Evolutionary conservation across 2,888 invertebrate species (phyloP).

Genomic region (Dione juno): DNA sequence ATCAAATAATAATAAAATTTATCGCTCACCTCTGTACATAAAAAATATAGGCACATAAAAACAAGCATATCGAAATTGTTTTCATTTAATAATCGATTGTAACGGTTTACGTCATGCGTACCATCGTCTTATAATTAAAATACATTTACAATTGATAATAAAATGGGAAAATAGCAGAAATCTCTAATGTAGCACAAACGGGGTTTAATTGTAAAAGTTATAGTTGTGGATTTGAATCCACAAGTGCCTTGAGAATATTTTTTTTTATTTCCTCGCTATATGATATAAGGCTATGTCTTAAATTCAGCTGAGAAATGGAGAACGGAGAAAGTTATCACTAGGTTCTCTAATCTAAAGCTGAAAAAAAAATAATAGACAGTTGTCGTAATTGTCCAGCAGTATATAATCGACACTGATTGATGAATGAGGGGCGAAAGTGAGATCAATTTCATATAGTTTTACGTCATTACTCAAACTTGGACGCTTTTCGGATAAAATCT

Average conservation of each 20-base stretch:
- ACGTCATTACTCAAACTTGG: not conserved
- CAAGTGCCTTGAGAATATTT: too few relatives aligned
- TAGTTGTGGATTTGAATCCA: not conserved
- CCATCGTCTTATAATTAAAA: conserved; percentile 16
- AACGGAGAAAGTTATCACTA: too few relatives aligned
- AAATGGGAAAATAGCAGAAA: not conserved
- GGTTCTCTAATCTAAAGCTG: too few relatives aligned
- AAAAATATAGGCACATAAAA: conserved; percentile 26
- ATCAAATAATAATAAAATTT: conserved; percentile 20
- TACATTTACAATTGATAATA: not conserved
- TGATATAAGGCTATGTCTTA: too few relatives aligned
- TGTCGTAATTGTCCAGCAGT: not conserved
- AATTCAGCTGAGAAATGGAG: too few relatives aligned
- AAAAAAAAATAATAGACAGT: not conserved
- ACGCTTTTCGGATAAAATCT: too few relatives aligned
- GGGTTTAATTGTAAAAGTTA: not conserved
- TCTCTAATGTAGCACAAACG: too few relatives aligned
- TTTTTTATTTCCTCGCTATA: too few relatives aligned
- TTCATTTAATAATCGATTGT: conserved; percentile 20
- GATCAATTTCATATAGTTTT: conserved; percentile 1
- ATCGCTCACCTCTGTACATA: conserved; percentile 25
- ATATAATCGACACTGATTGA: not conserved
- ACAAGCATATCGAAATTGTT: conserved; percentile 30
- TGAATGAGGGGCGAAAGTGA: not conserved
- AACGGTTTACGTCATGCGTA: not conserved